These are phyloP conservation scores for Acanthornis magna DNA, from an alignment of 2,797 vertebrate species.

Conservation along the genomic window DNA sequence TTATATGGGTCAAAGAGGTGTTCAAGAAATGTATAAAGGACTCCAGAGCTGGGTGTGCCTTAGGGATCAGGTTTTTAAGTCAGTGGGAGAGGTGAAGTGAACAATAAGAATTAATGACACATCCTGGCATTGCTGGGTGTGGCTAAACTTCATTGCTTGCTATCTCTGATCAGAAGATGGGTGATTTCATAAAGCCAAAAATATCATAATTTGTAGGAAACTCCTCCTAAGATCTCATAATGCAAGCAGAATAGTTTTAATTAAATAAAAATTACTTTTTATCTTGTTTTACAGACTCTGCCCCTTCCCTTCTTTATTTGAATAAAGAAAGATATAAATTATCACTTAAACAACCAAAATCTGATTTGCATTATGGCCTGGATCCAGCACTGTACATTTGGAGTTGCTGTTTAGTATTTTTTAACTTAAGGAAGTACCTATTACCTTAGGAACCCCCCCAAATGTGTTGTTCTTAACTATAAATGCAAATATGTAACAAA, in stretches of 20 bases:
- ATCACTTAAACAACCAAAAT: constrained; percentile 14
- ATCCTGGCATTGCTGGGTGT: constrained; percentile 45
- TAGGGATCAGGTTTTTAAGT: constrained; percentile 26
- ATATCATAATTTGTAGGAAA: constrained; percentile 57
- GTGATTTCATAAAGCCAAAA: constrained; percentile 28
- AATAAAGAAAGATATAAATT: neutral
- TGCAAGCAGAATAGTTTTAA: constrained; percentile 10
- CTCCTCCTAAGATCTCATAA: constrained; percentile 46
- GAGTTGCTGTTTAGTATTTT: neutral
- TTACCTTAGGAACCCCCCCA: neutral
- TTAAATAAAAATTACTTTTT: constrained; percentile 25
- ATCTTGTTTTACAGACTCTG: constrained; percentile 22
- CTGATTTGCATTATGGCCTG: constrained; percentile 10
- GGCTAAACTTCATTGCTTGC: constrained; percentile 3
- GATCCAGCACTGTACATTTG: neutral
- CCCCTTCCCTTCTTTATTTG: constrained; percentile 44
- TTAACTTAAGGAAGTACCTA: neutral
- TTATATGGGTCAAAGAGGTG: neutral
- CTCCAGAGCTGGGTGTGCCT: constrained; percentile 32
- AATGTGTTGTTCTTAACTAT: neutral
- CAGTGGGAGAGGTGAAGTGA: constrained; percentile 9
- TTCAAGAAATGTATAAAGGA: neutral
- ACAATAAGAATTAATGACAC: constrained; percentile 53
- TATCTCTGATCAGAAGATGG: constrained; percentile 38
- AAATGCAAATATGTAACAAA: neutral